Evolutionary conservation across 2,888 invertebrate species (phyloP).

Genomic region (Brachyptera risi): DNA sequence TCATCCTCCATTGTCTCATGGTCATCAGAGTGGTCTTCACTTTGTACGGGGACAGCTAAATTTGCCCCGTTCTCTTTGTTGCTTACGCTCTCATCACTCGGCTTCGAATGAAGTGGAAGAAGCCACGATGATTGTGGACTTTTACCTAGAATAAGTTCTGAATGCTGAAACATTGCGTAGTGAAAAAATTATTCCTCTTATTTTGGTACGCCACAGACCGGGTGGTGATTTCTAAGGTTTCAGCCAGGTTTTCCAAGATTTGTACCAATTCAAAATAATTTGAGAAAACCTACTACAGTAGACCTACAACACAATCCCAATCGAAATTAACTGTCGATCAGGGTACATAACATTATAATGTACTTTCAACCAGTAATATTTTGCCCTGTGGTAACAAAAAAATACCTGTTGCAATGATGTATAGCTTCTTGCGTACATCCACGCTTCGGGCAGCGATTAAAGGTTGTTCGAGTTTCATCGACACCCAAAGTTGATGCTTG

Average conservation of each 20-base stretch:
- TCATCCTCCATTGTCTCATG: too few species aligned
- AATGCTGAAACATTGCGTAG: background rate
- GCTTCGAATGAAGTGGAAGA: background rate
- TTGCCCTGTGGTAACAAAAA: background rate
- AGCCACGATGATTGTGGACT: background rate
- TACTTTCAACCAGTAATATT: background rate
- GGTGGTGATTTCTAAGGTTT: too few species aligned
- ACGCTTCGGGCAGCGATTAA: background rate
- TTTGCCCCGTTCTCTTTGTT: background rate
- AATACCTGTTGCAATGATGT: background rate
- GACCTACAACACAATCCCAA: too few species aligned
- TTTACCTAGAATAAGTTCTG: too few species aligned
- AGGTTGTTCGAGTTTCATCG: background rate
- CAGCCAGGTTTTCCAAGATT: too few species aligned
- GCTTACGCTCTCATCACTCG: background rate
- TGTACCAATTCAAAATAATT: too few species aligned
- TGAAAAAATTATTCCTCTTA: too few species aligned
- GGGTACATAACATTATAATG: background rate
- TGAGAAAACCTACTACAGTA: too few species aligned
- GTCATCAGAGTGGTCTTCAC: too few species aligned
- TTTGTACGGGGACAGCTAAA: too few species aligned
- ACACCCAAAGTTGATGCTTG: conserved; percentile 10
- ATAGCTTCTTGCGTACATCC: background rate
- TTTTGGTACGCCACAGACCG: too few species aligned
- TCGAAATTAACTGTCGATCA: too few species aligned